Conservation (phyloP, 1,140 invertebrate species). For the Hylyphantes graminicola region DNA sequence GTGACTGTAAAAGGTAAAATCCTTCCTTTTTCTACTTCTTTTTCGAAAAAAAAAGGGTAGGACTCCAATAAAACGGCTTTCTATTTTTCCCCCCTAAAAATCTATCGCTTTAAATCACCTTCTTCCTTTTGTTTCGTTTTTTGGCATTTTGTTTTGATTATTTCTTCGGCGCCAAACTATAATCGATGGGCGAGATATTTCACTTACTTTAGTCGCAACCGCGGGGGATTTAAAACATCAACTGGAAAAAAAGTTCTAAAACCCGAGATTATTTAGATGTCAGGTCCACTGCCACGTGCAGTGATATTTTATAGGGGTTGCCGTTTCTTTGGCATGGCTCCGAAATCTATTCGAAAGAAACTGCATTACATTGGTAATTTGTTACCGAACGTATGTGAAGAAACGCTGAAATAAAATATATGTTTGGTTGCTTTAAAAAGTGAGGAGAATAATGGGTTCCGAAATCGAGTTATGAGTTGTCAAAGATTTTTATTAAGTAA, state of each 20-base stretch:
- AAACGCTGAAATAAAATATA: too few species aligned
- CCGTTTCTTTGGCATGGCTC: background rate
- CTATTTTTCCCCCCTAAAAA: constrained; percentile 26
- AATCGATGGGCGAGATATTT: constrained; percentile 42
- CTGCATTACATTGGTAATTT: too few species aligned
- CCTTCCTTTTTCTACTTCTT: background rate
- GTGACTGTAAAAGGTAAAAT: constrained; percentile 41
- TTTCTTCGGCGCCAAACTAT: constrained; percentile 31
- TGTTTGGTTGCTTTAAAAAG: too few species aligned
- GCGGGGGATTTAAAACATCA: constrained; percentile 10
- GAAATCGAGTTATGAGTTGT: too few species aligned
- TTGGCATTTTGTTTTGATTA: constrained; percentile 34
- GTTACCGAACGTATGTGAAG: too few species aligned
- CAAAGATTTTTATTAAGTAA: too few species aligned
- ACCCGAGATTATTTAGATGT: constrained; percentile 36
- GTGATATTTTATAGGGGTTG: background rate
- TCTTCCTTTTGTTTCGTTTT: constrained; percentile 29
- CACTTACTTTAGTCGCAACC: constrained; percentile 34
- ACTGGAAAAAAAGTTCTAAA: background rate
- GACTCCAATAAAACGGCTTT: constrained; percentile 47
- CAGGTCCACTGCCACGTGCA: constrained; percentile 23
- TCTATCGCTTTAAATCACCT: constrained; percentile 55
- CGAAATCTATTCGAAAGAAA: background rate
- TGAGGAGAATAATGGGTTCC: too few species aligned
- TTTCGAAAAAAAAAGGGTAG: constrained; percentile 7